Evolutionary conservation across 1,140 invertebrate genomes (phyloP), one percentile per base, ranked within the genome.

Genomic region (Pararge aegeria): DNA sequence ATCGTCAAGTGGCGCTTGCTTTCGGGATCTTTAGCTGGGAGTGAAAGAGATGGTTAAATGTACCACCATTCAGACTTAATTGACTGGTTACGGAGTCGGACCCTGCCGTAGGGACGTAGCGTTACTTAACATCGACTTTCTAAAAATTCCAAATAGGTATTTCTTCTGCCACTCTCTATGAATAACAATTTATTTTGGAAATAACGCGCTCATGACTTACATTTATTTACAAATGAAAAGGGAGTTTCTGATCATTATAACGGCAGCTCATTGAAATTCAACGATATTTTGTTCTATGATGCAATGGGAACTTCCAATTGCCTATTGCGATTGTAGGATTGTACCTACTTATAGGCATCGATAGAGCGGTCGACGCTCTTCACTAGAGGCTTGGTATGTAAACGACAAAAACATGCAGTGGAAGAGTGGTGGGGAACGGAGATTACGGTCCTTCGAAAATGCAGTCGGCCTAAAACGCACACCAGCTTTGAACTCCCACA

Each of bases 41-140:
- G 75, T 57, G 76, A 88, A 80, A 84, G 82, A 88, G 85, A 88
- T 68, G 57, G 75, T 51, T 55, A 63, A 79, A 80, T 63, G 73
- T 86, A 75, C 82, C 82, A 83, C 79, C 74, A 85, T 88, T 87
- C 82, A 76, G 78, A 81, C 78, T 85, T 86, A 88, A 88, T 87
- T 88, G 85, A 84, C 80, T 88, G 82, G 80, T 84, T 88, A 88
- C 85, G 74, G 81, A 77, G 73, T 86, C 82, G 75, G 78, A 81
- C 85, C 83, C 83, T 82, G 75, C 71, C 62, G 68, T 85, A 88
- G 85, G 82, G 83, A 86, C 78, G 83, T 87, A 75, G 73, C 77
- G 72, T 81, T 75, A 83, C 77, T 78, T 80, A 76, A 78, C 75
- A 83, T 83, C 76, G 81, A 88, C 78, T 85, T 88, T 86, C 75